These are phyloP conservation scores for Atlantisia rogersi DNA, from an alignment of 2,113 vertebrate species.

Conservation along the genomic window DNA sequence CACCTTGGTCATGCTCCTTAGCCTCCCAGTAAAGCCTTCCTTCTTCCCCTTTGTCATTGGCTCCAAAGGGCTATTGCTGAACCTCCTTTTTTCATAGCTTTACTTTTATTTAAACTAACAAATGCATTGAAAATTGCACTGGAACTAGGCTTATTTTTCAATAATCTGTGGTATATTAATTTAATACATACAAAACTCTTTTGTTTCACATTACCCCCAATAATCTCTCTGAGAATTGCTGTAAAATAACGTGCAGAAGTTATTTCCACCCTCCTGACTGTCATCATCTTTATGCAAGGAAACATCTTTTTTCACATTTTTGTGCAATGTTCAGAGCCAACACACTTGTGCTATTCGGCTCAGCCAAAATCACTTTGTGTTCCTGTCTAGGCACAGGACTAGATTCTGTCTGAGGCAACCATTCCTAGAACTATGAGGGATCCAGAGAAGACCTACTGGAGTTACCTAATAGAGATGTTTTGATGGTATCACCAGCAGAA, in stretches of 20 bases:
- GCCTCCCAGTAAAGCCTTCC: not conserved
- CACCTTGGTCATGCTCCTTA: not conserved
- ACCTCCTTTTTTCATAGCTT: not conserved
- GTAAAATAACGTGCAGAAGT: not conserved
- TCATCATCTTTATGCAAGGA: not conserved
- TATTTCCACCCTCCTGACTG: not conserved
- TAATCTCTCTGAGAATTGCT: not conserved
- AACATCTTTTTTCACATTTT: not conserved
- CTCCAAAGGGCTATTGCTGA: not conserved
- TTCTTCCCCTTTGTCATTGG: not conserved
- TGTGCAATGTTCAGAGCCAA: not conserved
- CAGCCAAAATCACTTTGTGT: constrained; percentile 23
- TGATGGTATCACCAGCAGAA: not conserved
- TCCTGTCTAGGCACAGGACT: constrained; percentile 10
- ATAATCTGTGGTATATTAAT: not conserved
- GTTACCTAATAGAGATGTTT: not conserved
- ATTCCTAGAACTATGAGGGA: not conserved
- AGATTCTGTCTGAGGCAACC: not conserved
- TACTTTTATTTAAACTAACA: not conserved
- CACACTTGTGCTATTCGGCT: not conserved
- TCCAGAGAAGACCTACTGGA: not conserved
- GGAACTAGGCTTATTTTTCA: not conserved
- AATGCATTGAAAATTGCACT: not conserved
- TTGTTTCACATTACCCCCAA: not conserved
- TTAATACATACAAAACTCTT: not conserved